phyloP scores from a whole-genome alignment of 1,140 invertebrate genomes.

The Scaptodrosophila lebanonensis region DNA sequence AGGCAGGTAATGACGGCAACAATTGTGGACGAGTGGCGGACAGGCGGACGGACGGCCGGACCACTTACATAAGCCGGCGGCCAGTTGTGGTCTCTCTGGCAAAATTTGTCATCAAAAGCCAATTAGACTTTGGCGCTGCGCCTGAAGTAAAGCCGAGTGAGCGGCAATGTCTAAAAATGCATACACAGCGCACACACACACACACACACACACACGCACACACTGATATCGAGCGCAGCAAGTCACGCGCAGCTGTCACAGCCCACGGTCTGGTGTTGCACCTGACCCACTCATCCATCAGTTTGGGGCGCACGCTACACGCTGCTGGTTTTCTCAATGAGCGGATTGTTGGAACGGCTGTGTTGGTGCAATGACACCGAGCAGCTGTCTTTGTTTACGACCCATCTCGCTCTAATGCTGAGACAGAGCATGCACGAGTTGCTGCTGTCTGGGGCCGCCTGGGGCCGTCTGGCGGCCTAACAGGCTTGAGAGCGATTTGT shows the following conservation, averaged over 20 bases:
- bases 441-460: background rate
- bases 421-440: constrained; percentile 38
- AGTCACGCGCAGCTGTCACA: constrained; percentile 58
- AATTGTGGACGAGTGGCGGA: too few relatives aligned
- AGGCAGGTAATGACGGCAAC: too few relatives aligned
- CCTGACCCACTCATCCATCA: constrained; percentile 56
- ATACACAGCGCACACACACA: constrained; percentile 12
- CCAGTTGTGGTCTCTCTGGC: too few relatives aligned
- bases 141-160: too few relatives aligned
- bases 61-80: constrained; percentile 6
- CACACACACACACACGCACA: constrained; percentile 21
- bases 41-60: background rate
- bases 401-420: constrained; percentile 60
- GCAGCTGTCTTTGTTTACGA: constrained; percentile 76
- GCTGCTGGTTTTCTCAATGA: constrained; percentile 27
- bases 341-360: constrained; percentile 11
- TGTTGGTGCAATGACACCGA: constrained; percentile 66
- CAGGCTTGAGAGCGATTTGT: constrained; percentile 51
- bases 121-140: too few relatives aligned
- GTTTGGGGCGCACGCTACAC: background rate
- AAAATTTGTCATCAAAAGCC: constrained; percentile 44
- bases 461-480: constrained; percentile 1
- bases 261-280: constrained; percentile 26
- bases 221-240: constrained; percentile 15
- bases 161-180: constrained; percentile 49